Conservation (phyloP, 1,140 invertebrate genomes). For the Drosophila yakuba region DNA sequence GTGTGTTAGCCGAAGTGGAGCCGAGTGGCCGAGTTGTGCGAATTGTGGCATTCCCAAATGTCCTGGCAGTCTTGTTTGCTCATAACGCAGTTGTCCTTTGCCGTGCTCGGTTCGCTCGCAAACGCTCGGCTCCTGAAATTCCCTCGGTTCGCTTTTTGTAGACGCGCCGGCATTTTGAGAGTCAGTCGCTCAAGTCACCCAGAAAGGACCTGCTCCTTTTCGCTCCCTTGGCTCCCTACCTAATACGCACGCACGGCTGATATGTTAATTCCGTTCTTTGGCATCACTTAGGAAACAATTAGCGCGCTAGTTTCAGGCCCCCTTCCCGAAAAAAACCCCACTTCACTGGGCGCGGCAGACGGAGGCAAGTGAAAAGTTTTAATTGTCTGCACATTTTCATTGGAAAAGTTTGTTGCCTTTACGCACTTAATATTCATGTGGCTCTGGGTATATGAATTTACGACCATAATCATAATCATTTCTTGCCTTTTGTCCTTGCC, state of each 20-base stretch:
- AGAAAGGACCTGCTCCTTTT: slow-evolving; percentile 16
- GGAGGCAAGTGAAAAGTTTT: slow-evolving; percentile 78
- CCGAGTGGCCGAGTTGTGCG: slow-evolving; percentile 46
- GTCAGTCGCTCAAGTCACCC: neutral
- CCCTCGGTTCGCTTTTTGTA: slow-evolving; percentile 9
- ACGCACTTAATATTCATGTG: slow-evolving; percentile 45
- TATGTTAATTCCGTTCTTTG: slow-evolving; percentile 74
- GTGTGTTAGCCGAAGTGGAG: slow-evolving; percentile 40
- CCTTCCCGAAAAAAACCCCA: neutral
- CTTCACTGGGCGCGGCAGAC: slow-evolving; percentile 4
- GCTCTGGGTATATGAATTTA: slow-evolving; percentile 50
- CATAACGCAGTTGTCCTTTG: slow-evolving; percentile 81
- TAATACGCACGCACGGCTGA: slow-evolving; percentile 70
- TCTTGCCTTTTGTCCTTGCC: slow-evolving; percentile 69
- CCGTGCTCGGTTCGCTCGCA: slow-evolving; percentile 61
- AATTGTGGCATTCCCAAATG: slow-evolving; percentile 18
- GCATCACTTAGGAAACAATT: slow-evolving; percentile 78
- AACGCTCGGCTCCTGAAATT: slow-evolving; percentile 25
- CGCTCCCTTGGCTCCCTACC: slow-evolving; percentile 24
- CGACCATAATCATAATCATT: slow-evolving; percentile 65
- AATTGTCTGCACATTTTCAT: slow-evolving; percentile 78
- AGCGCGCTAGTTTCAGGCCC: slow-evolving; percentile 55
- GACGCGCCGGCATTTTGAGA: slow-evolving; percentile 60
- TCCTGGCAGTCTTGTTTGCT: slow-evolving; percentile 39
- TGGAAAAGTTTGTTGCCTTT: slow-evolving; percentile 65